Base-by-base conservation (phyloP, 2,113 vertebrate species). In the Pyrgilauda ruficollis region DNA sequence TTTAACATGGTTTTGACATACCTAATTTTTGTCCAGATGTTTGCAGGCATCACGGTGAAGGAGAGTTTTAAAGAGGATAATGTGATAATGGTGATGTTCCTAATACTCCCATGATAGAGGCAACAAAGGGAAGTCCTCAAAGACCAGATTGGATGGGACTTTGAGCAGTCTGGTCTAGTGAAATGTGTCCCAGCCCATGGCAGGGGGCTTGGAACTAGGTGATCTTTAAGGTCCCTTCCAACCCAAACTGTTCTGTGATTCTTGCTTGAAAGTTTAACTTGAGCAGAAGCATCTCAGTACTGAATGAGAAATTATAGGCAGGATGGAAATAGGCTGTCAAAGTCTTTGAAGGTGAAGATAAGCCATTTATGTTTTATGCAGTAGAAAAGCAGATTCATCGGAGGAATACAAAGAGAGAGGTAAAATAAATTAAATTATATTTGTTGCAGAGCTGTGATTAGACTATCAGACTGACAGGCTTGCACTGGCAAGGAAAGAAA, bases 341-440 rank as follows among this genome's bases (percentile, higher is more conserved):
- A 78, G 69, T 61, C 77, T 89, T 93, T 78, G 93, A 91, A 84
- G 84, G 81, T 93, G 81, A 89, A 94, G 81, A 89, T 89, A 96
- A 96, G 61, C 47, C 33, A 30, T 78, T 93, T 82, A 89, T 93
- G 76, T 88, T 96, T 94, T 91, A 83, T 85, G 88, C 82, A 84
- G 20, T 37, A 94, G 90, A 87, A 91, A 87, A 76, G 41, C 56
- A 37, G 75, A 46, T 50, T 87, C 49, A 28, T 52, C 0, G 0
- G 46, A 79, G 35, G 79, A 94, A 92, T 93, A 85, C 53, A 90
- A 87, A 90, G 78, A 63, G 22, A 79, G 33, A 73, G 28, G 70
- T 82, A 83, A 87, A 87, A 82, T 89, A 84, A 73, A 90, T 77
- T 50, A 56, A 58, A 72, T 73, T 72, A 9, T 56, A 33, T 94